These are phyloP conservation scores for Rhagologus leucostigma DNA, from an alignment of 2,113 vertebrate genomes.

Conservation along the genomic window DNA sequence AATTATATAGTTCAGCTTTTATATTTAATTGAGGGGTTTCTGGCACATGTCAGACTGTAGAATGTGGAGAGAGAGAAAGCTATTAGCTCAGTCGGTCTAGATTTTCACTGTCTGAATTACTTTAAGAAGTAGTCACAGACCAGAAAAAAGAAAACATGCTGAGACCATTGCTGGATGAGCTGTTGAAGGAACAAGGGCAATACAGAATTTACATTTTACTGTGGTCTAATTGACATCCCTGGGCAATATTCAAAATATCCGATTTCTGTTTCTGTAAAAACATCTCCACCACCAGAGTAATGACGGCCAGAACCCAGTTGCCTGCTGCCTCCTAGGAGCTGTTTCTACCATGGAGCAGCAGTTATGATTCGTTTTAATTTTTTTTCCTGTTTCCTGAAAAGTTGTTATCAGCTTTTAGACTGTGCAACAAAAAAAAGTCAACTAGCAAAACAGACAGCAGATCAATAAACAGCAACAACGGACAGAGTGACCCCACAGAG, in stretches of 20 bases:
- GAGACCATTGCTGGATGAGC: neutral
- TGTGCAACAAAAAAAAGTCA: neutral
- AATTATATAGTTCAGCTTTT: neutral
- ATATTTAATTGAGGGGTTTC: neutral
- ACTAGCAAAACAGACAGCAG: neutral
- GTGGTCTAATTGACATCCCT: neutral
- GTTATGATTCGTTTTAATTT: neutral
- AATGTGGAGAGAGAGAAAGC: neutral
- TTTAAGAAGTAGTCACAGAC: neutral
- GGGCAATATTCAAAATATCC: neutral
- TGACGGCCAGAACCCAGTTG: neutral
- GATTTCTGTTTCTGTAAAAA: neutral
- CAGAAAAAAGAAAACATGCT: neutral
- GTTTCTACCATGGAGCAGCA: neutral
- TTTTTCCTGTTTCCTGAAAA: neutral
- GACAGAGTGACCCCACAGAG: neutral
- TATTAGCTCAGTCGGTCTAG: neutral
- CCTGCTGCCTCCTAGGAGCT: neutral
- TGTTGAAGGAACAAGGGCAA: neutral
- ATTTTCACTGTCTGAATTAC: neutral
- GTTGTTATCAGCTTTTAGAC: neutral
- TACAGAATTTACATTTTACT: neutral
- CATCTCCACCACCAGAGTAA: neutral
- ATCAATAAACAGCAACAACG: neutral
- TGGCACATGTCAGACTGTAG: constrained; percentile 11